Evolutionary conservation across 2,888 invertebrate species (phyloP).

Genomic region (Pandemis cinnamomeana): DNA sequence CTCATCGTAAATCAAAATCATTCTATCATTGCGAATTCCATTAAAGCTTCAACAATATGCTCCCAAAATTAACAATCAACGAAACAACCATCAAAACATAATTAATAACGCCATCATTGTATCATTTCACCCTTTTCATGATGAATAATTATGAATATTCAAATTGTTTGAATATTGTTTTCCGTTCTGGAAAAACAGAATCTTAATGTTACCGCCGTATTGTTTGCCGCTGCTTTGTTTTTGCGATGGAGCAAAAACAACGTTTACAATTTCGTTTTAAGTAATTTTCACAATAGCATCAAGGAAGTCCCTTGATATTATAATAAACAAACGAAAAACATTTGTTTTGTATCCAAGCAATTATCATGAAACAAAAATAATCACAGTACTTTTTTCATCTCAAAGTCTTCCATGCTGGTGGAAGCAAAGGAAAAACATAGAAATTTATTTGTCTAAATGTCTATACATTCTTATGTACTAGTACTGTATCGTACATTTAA

Average conservation of each 20-base stretch:
- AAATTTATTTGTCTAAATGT: constrained; percentile 42
- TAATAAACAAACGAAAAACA: neutral
- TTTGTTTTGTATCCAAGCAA: too few species aligned
- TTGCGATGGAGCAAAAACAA: constrained; percentile 19
- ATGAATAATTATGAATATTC: constrained; percentile 62
- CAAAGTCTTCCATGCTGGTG: too few species aligned
- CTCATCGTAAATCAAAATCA: constrained; percentile 23
- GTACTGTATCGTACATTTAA: neutral
- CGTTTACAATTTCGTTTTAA: constrained; percentile 6
- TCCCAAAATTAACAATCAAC: constrained; percentile 34
- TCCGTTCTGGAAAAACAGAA: constrained; percentile 45
- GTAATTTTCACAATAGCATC: neutral
- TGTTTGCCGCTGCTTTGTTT: constrained; percentile 32
- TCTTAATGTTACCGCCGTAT: constrained; percentile 31
- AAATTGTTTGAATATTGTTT: constrained; percentile 50
- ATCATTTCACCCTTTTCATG: constrained; percentile 32
- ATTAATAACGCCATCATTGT: constrained; percentile 42
- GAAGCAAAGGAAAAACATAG: too few species aligned
- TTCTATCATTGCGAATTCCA: constrained; percentile 18
- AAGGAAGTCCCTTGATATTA: neutral
- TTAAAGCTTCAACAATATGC: constrained; percentile 38
- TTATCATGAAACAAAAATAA: too few species aligned
- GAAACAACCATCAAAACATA: constrained; percentile 41
- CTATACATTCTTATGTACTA: constrained; percentile 6
- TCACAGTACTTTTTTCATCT: too few species aligned